Evolutionary conservation across 2,888 invertebrate genomes (phyloP).

Genomic region (Drosophila vallismaia): DNA sequence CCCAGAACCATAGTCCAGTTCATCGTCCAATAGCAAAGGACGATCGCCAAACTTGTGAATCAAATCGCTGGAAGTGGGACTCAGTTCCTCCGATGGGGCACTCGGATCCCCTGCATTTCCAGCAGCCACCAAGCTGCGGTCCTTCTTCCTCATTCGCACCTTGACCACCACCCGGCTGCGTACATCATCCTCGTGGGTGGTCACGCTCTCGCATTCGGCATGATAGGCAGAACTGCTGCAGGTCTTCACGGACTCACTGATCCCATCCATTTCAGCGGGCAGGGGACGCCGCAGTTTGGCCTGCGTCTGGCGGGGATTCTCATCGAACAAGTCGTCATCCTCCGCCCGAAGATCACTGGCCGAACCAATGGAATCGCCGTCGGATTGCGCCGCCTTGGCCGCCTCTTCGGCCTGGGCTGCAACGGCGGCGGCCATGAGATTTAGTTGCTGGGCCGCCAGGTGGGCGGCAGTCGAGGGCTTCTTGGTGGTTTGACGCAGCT

Average conservation of each 20-base stretch:
- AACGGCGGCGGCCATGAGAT: conserved; percentile 70
- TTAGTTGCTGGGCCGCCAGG: conserved; percentile 77
- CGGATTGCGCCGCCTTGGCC: conserved; percentile 61
- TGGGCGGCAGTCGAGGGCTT: conserved; percentile 80
- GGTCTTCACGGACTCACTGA: conserved; percentile 87
- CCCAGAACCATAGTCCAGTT: conserved; percentile 87
- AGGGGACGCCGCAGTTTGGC: conserved; percentile 79
- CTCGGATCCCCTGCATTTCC: conserved; percentile 44
- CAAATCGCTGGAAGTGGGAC: conserved; percentile 85
- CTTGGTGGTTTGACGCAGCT: conserved; percentile 84
- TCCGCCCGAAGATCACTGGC: conserved; percentile 88
- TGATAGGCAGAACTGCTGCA: conserved; percentile 89
- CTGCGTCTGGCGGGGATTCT: conserved; percentile 81
- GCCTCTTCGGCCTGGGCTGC: conserved; percentile 69
- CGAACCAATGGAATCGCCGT: conserved; percentile 89
- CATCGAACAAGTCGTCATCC: conserved; percentile 84
- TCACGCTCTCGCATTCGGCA: conserved; percentile 89
- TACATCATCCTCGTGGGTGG: conserved; percentile 86
- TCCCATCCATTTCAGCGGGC: conserved; percentile 84
- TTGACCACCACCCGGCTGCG: conserved; percentile 85
- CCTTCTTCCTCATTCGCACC: conserved; percentile 84
- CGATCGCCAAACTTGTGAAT: conserved; percentile 91
- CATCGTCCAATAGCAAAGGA: conserved; percentile 90
- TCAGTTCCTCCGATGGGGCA: conserved; percentile 82
- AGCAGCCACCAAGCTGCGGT: conserved; percentile 72